These are phyloP conservation scores for Equus przewalskii DNA, from an alignment of 2,113 vertebrate species.

Conservation along the genomic window DNA sequence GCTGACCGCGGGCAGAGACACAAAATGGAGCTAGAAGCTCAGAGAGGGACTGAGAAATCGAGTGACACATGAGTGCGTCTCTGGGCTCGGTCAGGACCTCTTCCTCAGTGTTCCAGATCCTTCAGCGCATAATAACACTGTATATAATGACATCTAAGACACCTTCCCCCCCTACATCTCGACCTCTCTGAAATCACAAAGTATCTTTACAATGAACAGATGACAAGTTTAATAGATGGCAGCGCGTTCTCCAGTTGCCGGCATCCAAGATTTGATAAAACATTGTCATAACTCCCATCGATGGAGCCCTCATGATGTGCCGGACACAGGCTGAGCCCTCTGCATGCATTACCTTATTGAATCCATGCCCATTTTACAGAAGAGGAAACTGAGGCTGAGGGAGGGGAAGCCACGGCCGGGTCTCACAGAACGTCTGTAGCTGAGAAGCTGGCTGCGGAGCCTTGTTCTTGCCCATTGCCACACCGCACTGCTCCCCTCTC, in stretches of 20 bases:
- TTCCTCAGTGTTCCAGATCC: background rate
- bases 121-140: background rate
- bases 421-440: background rate
- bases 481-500: too few species aligned
- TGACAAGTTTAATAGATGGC: background rate
- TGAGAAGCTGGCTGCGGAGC: background rate
- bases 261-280: background rate
- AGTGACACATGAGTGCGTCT: background rate
- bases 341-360: too few species aligned
- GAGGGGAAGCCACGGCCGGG: background rate
- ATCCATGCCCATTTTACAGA: background rate
- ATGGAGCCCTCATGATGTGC: too few species aligned
- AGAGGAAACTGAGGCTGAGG: background rate
- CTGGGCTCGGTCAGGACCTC: background rate
- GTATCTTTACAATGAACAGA: background rate
- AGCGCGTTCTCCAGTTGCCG: background rate
- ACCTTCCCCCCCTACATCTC: accelerated
- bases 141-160: background rate
- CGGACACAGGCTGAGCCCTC: background rate
- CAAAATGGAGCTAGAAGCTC: background rate
- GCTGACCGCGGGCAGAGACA: background rate
- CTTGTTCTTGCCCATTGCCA: background rate
- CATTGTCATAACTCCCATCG: background rate
- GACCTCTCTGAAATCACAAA: background rate
- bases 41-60: background rate